Base-by-base conservation (phyloP, 2,113 vertebrate species). In the Alethe diademata region DNA sequence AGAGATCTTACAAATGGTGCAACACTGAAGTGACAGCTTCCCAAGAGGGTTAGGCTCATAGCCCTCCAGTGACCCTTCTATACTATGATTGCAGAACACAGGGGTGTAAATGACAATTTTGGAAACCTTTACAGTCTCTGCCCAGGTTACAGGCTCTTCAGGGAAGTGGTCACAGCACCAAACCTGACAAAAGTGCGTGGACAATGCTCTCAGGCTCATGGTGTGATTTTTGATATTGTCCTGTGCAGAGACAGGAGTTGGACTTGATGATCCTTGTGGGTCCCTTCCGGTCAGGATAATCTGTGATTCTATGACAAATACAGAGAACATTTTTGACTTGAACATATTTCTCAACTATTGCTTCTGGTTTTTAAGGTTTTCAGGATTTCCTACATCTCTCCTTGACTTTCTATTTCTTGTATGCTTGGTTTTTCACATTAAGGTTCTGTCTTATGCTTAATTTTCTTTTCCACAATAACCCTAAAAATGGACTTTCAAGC, bases 141-240 rank as follows among this genome's bases (percentile, higher is more conserved):
- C 6, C 18, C 18, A 66, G 19, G 35, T 54, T 75, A 51, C 7
- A 53, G 40, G n/a, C 17, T 61, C 17, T 47, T n/a, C 24, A 47
- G 20, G n/a, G 19, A 47, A 67, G 38, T 22, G 38, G 17, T 67
- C n/a, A 53, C 20, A 45, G 61, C 28, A 75, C n/a, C n/a, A 47
- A 75, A 45, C 11, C 9, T 35, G 47, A n/a, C 8, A n/a, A 9
- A 53, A 53, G 14, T 2, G 5, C 19, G 20, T 40, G 47, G 29
- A 61, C 47, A 75, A 35, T 0, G 0, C 17, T 42, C 40, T 69
- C 14, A 15, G 54, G n/a, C 20, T 26, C 2, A 14, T 23, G 29
- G 29, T 47, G 17, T 31, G n/a, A 35, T 35, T 75, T 53, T 47
- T 75, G 11, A n/a, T 35, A 43, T 5, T 54, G 29, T 15, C 25